Evolutionary conservation across 2,888 invertebrate species (phyloP).

Genomic region (Nomada fucata): DNA sequence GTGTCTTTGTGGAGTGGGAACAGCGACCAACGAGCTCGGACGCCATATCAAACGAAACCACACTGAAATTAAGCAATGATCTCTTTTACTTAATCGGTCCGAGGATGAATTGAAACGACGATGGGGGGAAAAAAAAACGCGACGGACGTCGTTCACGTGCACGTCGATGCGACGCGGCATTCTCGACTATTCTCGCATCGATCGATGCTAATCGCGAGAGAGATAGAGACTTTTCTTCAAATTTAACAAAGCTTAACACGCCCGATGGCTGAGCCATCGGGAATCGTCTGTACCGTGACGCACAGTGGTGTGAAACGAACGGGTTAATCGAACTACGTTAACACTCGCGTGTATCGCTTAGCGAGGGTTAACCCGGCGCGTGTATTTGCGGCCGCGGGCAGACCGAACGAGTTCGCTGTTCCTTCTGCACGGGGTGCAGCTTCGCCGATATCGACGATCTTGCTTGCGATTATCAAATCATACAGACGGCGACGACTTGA

Average conservation of each 20-base stretch:
- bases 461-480: not conserved
- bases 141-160: too few species aligned
- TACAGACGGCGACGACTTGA: constrained; percentile 18
- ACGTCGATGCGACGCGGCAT: constrained; percentile 20
- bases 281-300: not conserved
- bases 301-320: not conserved
- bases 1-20: constrained; percentile 38
- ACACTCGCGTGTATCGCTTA: not conserved
- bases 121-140: not conserved
- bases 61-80: constrained; percentile 81
- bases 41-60: constrained; percentile 80
- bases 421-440: not conserved
- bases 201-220: constrained; percentile 45
- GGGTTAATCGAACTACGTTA: constrained; percentile 8
- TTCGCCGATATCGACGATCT: not conserved
- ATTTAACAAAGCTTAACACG: constrained; percentile 17
- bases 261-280: constrained; percentile 23
- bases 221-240: constrained; percentile 50
- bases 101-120: not conserved
- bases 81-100: constrained; percentile 71
- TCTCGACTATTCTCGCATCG: not conserved
- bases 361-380: not conserved
- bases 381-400: too few species aligned
- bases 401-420: not conserved
- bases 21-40: constrained; percentile 69